Evolutionary conservation across 92 coral and sea anemone species (phyloP).

Genomic region (Phymanthus crucifer): DNA sequence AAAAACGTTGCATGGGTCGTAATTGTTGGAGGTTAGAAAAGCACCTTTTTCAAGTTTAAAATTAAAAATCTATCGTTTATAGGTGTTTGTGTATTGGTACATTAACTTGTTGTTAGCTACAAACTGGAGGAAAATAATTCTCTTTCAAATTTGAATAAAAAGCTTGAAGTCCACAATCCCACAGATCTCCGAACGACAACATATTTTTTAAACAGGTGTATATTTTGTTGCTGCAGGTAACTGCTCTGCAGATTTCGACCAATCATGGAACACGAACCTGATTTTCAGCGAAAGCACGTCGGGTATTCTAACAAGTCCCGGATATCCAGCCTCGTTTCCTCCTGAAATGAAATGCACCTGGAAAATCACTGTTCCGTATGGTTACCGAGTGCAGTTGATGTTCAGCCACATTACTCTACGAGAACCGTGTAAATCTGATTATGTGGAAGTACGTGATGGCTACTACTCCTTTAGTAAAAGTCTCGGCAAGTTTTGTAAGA

Average conservation of each 20-base stretch:
- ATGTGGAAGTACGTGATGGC: conserved; percentile 29
- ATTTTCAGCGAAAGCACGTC: neutral
- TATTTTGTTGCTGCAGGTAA: conserved; percentile 24
- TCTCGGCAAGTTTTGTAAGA: conserved; percentile 22
- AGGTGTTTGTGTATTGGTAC: too few relatives aligned
- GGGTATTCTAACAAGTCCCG: conserved; percentile 36
- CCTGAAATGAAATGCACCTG: conserved; percentile 29
- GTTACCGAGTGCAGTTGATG: neutral
- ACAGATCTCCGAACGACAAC: neutral
- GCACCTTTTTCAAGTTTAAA: too few relatives aligned
- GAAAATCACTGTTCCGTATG: conserved; percentile 36
- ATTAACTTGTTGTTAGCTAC: too few relatives aligned
- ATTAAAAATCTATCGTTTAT: too few relatives aligned
- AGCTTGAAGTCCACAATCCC: too few relatives aligned
- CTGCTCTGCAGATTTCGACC: conserved; percentile 34
- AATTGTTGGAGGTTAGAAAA: too few relatives aligned
- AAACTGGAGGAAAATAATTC: too few relatives aligned
- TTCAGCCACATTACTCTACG: neutral
- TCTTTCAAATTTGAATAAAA: too few relatives aligned
- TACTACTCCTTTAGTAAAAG: conserved; percentile 13
- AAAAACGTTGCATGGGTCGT: too few relatives aligned
- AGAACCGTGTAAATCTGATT: conserved; percentile 6
- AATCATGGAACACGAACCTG: conserved; percentile 40
- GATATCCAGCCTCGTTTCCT: conserved; percentile 27
- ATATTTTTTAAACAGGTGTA: neutral